Evolutionary conservation across 1,140 invertebrate species (phyloP), one percentile per base, ranked within the genome.

Genomic region (Sarcophaga bullata): DNA sequence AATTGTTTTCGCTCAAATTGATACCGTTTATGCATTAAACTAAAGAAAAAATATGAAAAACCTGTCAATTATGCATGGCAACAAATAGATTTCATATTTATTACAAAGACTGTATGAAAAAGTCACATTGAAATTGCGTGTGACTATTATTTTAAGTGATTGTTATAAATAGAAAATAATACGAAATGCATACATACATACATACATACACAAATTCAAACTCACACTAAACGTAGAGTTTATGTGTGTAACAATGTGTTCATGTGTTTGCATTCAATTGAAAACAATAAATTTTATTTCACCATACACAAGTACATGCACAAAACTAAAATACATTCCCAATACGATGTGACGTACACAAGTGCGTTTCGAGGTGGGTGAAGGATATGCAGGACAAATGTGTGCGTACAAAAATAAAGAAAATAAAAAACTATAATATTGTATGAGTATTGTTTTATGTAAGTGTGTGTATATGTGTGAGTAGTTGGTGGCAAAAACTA

Each of bases 271-370:
- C 88, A 89, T 86, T 89, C 88, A 88, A 89, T 89, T 89, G 88
- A 86, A 89, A 88, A 88, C 88, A 89, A 89, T 89, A 89, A 89
- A 89, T 89, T 89, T 88, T 86, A 86, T 84, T 86, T 84, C 73
- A 83, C 62, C 73, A 82, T 82, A 62, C 25, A 62, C 15, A 62
- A 19, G n/a, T 8, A n/a, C 9, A 52, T 49, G 13, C 15, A n/a
- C 25, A 82, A 68, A 80, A 52, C 58, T 72, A 82, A 37, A 81
- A 73, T 13, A 19, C 75, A 46, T 80, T 47, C 62, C n/a, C 52
- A 58, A 37, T 37, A 17, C 8, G 17, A 17, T 13, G 50, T 52
- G 46, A 75, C 48, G 19, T 19, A 52, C 17, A 50, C 49, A 78
- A 78, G 49, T 52, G 49, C 73, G n/a, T 50, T 50, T 76, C 9